A percentile compares a stretch with the other conserved stretches of the same genome.
Conservation (phyloP, 1,140 invertebrate genomes). For the Drosophila fuyamai region DNA sequence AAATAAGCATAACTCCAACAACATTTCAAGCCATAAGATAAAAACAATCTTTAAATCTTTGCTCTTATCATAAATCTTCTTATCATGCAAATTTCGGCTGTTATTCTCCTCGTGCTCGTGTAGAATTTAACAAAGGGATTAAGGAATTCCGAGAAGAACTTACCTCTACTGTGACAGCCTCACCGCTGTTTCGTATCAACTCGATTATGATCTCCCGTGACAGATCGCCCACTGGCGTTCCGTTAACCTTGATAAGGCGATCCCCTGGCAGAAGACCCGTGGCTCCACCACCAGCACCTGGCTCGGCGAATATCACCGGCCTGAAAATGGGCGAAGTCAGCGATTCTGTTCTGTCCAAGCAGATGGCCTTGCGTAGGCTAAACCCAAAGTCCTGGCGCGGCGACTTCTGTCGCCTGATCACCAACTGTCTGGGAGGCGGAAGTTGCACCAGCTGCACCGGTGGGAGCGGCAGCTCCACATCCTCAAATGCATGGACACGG, state of each 20-base stretch:
- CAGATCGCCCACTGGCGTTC: constrained; percentile 92
- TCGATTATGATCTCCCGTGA: constrained; percentile 96
- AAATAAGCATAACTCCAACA: no score
- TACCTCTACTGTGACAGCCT: constrained; percentile 94
- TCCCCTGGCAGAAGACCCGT: constrained; percentile 97
- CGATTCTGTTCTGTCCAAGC: constrained; percentile 88
- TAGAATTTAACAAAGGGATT: constrained; percentile 1
- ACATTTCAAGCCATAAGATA: neutral
- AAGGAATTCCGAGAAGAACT: constrained; percentile 7
- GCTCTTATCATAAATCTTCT: constrained; percentile 4
- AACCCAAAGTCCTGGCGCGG: constrained; percentile 97
- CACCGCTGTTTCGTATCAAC: constrained; percentile 94
- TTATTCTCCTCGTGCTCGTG: neutral
- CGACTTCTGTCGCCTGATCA: constrained; percentile 92
- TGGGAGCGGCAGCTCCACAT: constrained; percentile 91
- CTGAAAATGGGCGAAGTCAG: constrained; percentile 85
- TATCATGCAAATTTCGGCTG: neutral
- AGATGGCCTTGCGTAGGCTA: constrained; percentile 94
- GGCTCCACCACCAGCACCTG: constrained; percentile 91
- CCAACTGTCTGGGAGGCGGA: constrained; percentile 91
- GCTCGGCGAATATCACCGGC: constrained; percentile 96
- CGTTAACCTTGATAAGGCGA: constrained; percentile 95
- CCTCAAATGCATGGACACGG: constrained; percentile 89
- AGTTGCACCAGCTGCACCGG: constrained; percentile 90
- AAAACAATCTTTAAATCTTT: neutral